Evolutionary conservation across 2,888 invertebrate species (phyloP), one percentile per base, ranked within the genome.

Genomic region (Rhodophaea formosa): DNA sequence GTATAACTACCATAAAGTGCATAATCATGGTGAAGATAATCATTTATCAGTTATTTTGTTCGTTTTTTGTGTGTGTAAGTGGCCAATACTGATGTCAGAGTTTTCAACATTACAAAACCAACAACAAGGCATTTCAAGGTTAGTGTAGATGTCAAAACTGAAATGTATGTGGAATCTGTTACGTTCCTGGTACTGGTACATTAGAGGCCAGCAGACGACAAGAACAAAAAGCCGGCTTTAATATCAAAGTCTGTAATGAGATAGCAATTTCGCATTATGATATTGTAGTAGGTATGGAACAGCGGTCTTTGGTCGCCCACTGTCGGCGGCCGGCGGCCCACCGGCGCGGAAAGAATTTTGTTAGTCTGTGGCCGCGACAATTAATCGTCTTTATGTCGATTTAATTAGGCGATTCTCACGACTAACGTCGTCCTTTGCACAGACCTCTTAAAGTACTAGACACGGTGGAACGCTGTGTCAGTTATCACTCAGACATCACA

Each of bases 361-460:
- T 51, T 51, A 51, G 35, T 17, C 51, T 51, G 35, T 51, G 51
- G 10, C 51, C 35, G 51, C 15, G 15, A 51, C 39, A 35, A 51
- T 51, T 51, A 51, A 51, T 51, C 47, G 47, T 30, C 51, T 51
- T 51, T 51, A 51, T 35, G 51, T 51, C 51, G 35, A 51, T 51
- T 51, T 51, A 51, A 51, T 51, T 51, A 51, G 51, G n/a, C 51
- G 51, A 51, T 51, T 51, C 51, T 51, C 51, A 51, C 51, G 51
- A 51, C 51, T 51, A 51, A 17, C 51, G 12, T 51, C 51, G 35
- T 39, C 35, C 32, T 39, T 51, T 39, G 35, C 39, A 35, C 6
- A 6, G 51, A 51, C 35, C 16, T 51, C 16, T 51, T 15, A 17
- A 16, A 23, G 15, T 0, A 44, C 44, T 46, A n/a, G 23, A 46